A percentile compares a stretch with the other conserved stretches of the same genome.
Evolutionary conservation across 2,888 invertebrate species (phyloP).

Genomic region (Drepanosiphum platanoidis): DNA sequence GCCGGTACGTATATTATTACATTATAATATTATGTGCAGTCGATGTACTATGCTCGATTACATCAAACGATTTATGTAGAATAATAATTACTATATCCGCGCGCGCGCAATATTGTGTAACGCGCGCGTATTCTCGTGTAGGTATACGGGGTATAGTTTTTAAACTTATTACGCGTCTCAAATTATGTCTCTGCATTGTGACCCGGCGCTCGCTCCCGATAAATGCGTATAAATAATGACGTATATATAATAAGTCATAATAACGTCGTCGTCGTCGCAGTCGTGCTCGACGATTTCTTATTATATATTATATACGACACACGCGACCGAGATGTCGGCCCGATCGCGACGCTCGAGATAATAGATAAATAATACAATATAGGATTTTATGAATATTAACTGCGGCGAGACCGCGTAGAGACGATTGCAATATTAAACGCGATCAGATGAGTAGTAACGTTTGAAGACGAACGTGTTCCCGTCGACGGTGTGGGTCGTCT

Average conservation of each 20-base stretch:
- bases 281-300: too few species aligned
- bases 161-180: neutral
- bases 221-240: neutral
- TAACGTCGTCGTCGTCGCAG: too few species aligned
- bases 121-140: neutral
- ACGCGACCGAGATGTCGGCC: neutral
- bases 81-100: neutral
- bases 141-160: neutral
- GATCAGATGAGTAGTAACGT: too few species aligned
- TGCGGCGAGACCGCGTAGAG: too few species aligned
- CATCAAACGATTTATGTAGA: too few species aligned
- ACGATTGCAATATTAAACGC: too few species aligned
- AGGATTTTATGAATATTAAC: too few species aligned
- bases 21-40: neutral
- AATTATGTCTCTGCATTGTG: neutral
- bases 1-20: neutral
- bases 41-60: neutral
- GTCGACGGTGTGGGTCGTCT: too few species aligned
- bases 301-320: neutral
- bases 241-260: neutral
- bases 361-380: too few species aligned
- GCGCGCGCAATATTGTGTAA: neutral
- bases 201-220: neutral
- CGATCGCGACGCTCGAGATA: too few species aligned
- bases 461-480: too few species aligned